phyloP scores from a whole-genome alignment of 2,797 vertebrate genomes.

The Premnoplex brunnescens region DNA sequence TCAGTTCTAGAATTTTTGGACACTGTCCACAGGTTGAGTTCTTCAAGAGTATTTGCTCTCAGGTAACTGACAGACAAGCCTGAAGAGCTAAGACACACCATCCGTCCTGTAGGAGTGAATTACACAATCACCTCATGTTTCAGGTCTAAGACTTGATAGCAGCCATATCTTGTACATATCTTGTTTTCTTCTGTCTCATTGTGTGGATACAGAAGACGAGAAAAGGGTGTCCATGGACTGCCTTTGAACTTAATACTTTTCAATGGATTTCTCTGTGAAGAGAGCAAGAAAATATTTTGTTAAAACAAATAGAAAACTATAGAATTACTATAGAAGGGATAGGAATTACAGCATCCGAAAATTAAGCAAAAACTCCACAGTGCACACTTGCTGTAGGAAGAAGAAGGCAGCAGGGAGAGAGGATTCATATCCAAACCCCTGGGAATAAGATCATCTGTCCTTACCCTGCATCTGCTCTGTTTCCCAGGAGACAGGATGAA shows the following conservation, averaged over 20 bases:
- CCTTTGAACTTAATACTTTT: not conserved
- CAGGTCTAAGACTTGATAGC: not conserved
- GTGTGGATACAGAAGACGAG: not conserved
- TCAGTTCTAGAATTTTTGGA: not conserved
- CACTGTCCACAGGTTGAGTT: not conserved
- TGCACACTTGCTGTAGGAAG: not conserved
- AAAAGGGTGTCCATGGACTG: not conserved
- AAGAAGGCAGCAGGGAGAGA: not conserved
- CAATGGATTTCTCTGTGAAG: not conserved
- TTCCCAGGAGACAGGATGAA: slow-evolving; percentile 21
- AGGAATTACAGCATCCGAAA: not conserved
- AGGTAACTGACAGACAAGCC: not conserved
- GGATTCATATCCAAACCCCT: not conserved
- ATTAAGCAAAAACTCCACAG: not conserved
- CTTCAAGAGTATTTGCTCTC: not conserved
- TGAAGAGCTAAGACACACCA: not conserved
- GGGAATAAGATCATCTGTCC: slow-evolving; percentile 25
- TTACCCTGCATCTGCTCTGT: slow-evolving; percentile 30
- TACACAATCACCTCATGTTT: not conserved
- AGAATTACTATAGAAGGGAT: not conserved
- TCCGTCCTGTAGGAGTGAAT: not conserved
- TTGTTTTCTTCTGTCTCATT: not conserved
- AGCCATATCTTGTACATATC: not conserved
- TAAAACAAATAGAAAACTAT: not conserved
- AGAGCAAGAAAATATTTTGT: not conserved